These are phyloP conservation scores for Chesias legatella DNA, from an alignment of 2,888 invertebrate species.

Conservation along the genomic window DNA sequence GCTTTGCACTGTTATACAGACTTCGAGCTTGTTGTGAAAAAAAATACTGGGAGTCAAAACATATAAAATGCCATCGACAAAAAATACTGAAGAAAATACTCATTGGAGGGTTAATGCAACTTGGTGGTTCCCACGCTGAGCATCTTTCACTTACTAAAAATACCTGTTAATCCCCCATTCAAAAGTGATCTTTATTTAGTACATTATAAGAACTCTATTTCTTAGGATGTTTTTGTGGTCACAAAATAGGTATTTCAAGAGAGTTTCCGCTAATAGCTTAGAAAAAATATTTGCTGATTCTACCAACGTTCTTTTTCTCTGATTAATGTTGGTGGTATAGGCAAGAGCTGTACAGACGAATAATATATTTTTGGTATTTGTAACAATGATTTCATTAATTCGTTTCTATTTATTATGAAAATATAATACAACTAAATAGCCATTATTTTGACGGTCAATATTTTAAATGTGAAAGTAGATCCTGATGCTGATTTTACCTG, in stretches of 20 bases:
- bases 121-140: conserved; percentile 71
- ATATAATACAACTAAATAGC: too few species aligned
- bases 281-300: conserved; percentile 77
- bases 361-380: too few species aligned
- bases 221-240: conserved; percentile 20
- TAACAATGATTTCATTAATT: too few species aligned
- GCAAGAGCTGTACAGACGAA: neutral
- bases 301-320: conserved; percentile 60
- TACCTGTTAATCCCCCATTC: conserved; percentile 15
- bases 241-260: conserved; percentile 64
- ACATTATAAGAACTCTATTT: conserved; percentile 16
- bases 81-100: conserved; percentile 34
- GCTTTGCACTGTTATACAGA: too few species aligned
- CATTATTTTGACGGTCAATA: too few species aligned
- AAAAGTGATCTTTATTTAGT: conserved; percentile 32
- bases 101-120: conserved; percentile 71
- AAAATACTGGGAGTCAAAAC: too few species aligned
- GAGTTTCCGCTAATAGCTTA: conserved; percentile 73
- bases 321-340: conserved; percentile 46
- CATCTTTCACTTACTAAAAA: conserved; percentile 37
- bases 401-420: too few species aligned
- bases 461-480: too few species aligned
- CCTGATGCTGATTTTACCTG: too few species aligned
- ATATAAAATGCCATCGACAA: too few species aligned
- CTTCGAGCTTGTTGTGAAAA: too few species aligned